Conservation (phyloP, 2,113 vertebrate genomes). For the Smithornis capensis region DNA sequence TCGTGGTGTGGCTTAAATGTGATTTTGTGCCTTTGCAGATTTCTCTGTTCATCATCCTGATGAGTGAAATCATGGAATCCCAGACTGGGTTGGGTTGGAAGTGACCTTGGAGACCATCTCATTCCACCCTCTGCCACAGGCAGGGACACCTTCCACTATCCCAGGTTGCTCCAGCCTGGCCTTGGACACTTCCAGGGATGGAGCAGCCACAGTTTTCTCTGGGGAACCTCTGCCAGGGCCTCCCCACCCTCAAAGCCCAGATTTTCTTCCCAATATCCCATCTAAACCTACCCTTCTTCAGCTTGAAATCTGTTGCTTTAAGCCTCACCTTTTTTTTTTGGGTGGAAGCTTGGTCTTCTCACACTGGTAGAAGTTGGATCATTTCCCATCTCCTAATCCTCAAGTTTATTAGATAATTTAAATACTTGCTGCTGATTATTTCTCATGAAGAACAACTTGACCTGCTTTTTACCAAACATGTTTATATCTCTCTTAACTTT, state of each 20-base stretch:
- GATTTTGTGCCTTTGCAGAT: neutral
- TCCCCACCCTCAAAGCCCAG: neutral
- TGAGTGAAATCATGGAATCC: fast-evolving
- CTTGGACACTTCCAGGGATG: neutral
- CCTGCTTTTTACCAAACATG: neutral
- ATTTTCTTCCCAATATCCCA: neutral
- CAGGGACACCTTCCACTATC: neutral
- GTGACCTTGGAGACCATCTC: neutral
- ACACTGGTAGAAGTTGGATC: neutral
- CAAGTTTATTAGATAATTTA: slow-evolving; percentile 16
- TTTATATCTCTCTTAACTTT: neutral
- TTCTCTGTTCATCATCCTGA: fast-evolving
- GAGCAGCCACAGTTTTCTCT: neutral
- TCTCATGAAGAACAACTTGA: neutral
- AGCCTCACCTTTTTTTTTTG: neutral
- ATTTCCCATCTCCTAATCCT: neutral
- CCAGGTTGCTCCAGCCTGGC: neutral
- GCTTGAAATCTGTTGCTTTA: fast-evolving
- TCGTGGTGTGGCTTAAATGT: fast-evolving
- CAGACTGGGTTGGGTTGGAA: neutral
- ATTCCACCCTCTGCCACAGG: neutral
- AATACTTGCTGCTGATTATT: neutral
- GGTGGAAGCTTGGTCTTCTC: neutral
- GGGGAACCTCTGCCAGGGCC: neutral
- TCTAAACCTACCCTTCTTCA: neutral